Base-by-base conservation (phyloP, 2,888 invertebrate genomes). In the Poecilobothrus nobilitatus region DNA sequence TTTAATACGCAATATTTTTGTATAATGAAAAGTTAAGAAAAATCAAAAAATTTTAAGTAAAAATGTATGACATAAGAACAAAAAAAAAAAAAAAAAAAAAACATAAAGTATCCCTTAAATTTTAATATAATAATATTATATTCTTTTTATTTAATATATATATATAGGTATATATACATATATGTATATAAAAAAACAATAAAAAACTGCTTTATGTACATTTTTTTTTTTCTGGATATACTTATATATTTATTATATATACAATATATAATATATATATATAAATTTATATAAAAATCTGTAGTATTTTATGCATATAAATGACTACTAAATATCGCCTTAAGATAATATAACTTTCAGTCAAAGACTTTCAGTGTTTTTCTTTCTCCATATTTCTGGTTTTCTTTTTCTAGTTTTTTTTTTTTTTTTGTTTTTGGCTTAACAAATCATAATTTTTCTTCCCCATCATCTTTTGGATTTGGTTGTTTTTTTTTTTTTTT, bases 291-390 rank as follows among this genome's bases (percentile, higher is more conserved):
- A 53, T 53, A 18, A 44, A 44, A 44, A 41, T 41, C 2, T 41
- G 9, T 53, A 53, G n/a, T 8, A 53, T 53, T 6, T 18, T 53
- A 53, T 53, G 18, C 18, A 53, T 53, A 18, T 18, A 53, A 53
- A 53, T 53, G 53, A 15, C 12, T 53, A 53, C 53, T 53, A 53
- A 53, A 53, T 53, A 53, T 53, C 53, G 53, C 53, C 53, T 53
- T 53, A 53, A 53, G 53, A 53, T 53, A n/a, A n/a, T n/a, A 53
- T 12, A 53, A 5, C 27, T 53, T 53, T 53, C n/a, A 53, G 18
- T 53, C 53, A 53, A 15, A 53, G 53, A 18, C 53, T 53, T 53
- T 44, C 6, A 44, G 44, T 44, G 6, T 44, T 44, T 44, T 12
- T 15, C n/a, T n/a, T n/a, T n/a, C n/a, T n/a, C n/a, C n/a, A n/a